Evolutionary conservation across 2,113 vertebrate genomes (phyloP).

Genomic region (Xiphophorus couchianus): DNA sequence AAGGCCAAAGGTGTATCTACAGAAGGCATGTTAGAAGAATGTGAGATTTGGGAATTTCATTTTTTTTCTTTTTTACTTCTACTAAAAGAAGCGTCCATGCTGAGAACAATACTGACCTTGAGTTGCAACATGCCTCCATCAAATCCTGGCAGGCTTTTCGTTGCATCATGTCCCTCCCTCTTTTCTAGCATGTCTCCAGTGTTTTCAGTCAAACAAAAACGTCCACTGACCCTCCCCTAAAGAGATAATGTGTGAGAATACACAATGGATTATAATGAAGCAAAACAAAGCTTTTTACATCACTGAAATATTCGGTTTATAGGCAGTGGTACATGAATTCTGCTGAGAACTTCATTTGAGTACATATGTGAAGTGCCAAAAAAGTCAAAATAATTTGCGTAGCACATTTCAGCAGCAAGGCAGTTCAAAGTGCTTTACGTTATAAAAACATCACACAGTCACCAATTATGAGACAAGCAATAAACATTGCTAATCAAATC

Average conservation of each 20-base stretch:
- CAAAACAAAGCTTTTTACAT: neutral
- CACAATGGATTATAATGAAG: neutral
- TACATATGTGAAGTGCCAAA: neutral
- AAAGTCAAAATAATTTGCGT: neutral
- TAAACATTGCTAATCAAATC: too few species aligned
- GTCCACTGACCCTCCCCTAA: neutral
- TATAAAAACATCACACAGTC: too few species aligned
- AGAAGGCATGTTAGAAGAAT: too few species aligned
- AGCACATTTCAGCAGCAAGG: too few species aligned
- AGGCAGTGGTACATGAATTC: neutral
- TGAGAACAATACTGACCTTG: too few species aligned
- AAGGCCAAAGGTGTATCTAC: too few species aligned
- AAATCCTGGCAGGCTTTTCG: neutral
- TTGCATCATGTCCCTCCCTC: neutral
- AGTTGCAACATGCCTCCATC: neutral
- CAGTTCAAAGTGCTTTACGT: too few species aligned
- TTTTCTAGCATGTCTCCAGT: conserved; percentile 11
- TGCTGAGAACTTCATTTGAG: too few species aligned
- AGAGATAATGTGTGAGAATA: neutral
- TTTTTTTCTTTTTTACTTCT: too few species aligned
- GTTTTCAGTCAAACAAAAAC: neutral
- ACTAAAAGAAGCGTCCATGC: too few species aligned
- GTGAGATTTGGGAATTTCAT: too few species aligned
- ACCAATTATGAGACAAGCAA: too few species aligned
- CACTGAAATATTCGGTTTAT: neutral